Conservation (phyloP, 2,797 vertebrate genomes). For the Anguilla megastoma region DNA sequence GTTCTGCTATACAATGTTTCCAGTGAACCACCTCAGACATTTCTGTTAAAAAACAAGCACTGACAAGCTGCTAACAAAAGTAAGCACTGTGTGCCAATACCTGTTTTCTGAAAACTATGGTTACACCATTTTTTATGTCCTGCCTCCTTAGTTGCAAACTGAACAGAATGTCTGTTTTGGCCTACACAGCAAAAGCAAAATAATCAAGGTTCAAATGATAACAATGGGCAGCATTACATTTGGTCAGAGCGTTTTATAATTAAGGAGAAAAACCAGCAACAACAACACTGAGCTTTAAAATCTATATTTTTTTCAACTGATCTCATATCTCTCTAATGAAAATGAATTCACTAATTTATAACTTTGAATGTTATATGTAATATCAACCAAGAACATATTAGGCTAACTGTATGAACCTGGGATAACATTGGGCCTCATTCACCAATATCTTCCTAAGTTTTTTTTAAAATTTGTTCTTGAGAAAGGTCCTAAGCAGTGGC, state of each 20-base stretch:
- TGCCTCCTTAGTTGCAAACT: background rate
- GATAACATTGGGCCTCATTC: no score
- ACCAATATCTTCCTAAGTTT: no score
- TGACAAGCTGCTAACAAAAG: background rate
- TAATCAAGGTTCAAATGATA: background rate
- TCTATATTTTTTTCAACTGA: background rate
- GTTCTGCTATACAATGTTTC: background rate
- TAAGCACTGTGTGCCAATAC: background rate
- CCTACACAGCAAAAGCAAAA: background rate
- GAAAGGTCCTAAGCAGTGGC: no score
- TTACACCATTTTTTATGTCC: background rate
- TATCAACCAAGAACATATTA: no score
- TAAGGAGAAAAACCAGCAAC: background rate
- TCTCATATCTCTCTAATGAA: constrained; percentile 8
- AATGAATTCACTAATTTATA: background rate
- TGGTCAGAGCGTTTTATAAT: background rate
- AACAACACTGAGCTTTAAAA: background rate
- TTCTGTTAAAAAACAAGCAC: background rate
- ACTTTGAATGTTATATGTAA: no score
- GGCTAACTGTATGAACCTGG: no score
- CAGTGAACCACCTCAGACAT: background rate
- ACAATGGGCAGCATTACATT: background rate
- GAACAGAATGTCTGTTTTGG: background rate
- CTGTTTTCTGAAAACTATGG: constrained; percentile 7
- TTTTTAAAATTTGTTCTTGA: no score